Base-by-base conservation (phyloP, 2,888 invertebrate species). In the Morpho helenor region DNA sequence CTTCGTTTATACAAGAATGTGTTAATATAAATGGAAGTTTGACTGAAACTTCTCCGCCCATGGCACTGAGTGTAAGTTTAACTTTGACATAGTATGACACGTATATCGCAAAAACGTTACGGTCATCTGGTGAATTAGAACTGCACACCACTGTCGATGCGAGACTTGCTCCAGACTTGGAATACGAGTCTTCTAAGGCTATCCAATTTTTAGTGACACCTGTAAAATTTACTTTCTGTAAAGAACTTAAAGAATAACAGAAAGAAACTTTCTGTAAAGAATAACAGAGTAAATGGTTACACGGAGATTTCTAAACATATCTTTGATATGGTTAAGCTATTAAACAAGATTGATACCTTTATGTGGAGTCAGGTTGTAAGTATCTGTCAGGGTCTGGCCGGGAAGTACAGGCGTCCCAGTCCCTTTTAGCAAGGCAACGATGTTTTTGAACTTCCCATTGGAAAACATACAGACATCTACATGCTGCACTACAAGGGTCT, bases 391-490 rank as follows among this genome's bases (percentile, higher is more conserved):
- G 0, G 90, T 91, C 23, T 92, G 92, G 0, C 94, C 94, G 0
- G 95, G 93, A 44, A 92, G 82, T 7, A 96, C 91, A 0, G 95
- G 94, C 0, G 93, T 93, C 62, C 91, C 92, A 60, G 93, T 91
- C 49, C 80, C 91, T 72, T 75, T 81, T 7, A 92, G 86, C 49
- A 92, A 80, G 1, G 96, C 97, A 1, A 97, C 97, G n/a, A 96
- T 94, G 80, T 97, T 97, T 86, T 97, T 97, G 89, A 97, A 97
- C 84, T 97, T 97, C 0, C 97, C 97, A 74, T 97, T 97, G 67
- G 97, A 97, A 85, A 98, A 97, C 95, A 98, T 97, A 83, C 97
- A 97, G 1, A 98, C 97, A 77, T 97, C 97, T 31, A 97, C 97
- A 80, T 97, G 96, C 77, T 97, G 97, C 3, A 97, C 95, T 58